These are phyloP conservation scores for Enteromius unitaeniatus DNA, from an alignment of 2,797 vertebrate genomes.

Conservation along the genomic window DNA sequence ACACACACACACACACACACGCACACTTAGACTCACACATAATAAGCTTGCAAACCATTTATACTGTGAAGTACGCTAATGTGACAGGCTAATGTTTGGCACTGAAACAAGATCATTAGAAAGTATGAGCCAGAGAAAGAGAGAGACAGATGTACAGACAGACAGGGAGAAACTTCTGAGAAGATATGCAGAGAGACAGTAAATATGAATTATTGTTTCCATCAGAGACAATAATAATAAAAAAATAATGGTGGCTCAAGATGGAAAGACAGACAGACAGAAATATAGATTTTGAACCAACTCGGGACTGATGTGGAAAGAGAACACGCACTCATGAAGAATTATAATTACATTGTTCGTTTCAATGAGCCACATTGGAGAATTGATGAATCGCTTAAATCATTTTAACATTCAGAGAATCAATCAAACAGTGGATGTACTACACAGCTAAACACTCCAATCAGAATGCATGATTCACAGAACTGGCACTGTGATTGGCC, in stretches of 20 bases:
- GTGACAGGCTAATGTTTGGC: slow-evolving; percentile 55
- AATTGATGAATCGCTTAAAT: slow-evolving; percentile 30
- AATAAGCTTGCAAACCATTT: slow-evolving; percentile 52
- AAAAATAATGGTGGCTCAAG: slow-evolving; percentile 27
- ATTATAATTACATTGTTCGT: slow-evolving; percentile 43
- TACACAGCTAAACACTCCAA: slow-evolving; percentile 49
- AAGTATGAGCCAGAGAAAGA: slow-evolving; percentile 10
- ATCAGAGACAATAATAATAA: slow-evolving; percentile 45
- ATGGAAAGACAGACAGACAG: slow-evolving; percentile 27
- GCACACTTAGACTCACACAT: slow-evolving; percentile 36
- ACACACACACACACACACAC: slow-evolving; percentile 36
- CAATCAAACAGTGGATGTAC: slow-evolving; percentile 35
- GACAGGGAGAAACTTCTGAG: slow-evolving; percentile 7
- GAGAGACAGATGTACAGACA: background rate
- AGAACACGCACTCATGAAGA: slow-evolving; percentile 36
- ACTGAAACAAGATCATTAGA: slow-evolving; percentile 53
- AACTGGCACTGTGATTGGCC: slow-evolving; percentile 64
- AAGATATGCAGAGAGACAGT: slow-evolving; percentile 26
- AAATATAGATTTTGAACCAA: slow-evolving; percentile 16
- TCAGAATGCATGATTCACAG: slow-evolving; percentile 42
- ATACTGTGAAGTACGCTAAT: slow-evolving; percentile 44
- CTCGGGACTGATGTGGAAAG: slow-evolving; percentile 1
- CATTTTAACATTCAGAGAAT: slow-evolving; percentile 28
- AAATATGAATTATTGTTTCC: slow-evolving; percentile 39
- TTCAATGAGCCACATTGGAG: slow-evolving; percentile 14